phyloP scores from a whole-genome alignment of 2,888 invertebrate genomes.

The Gerris lacustris region DNA sequence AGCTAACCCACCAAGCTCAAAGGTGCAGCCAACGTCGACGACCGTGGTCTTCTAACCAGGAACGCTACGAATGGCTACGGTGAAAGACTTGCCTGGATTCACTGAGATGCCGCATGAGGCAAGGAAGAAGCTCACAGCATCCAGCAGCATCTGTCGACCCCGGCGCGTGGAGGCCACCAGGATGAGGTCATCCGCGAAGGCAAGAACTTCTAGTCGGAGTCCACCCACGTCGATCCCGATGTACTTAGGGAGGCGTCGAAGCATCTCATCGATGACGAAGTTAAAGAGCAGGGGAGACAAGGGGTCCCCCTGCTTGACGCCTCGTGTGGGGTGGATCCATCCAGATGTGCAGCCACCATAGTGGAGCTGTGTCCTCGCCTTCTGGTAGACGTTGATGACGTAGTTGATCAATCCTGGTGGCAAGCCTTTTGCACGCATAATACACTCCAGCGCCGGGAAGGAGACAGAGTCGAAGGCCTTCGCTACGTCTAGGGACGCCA shows the following conservation, averaged over 20 bases:
- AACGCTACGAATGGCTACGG: conserved; percentile 31
- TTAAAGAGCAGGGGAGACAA: conserved; percentile 36
- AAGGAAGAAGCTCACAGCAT: neutral
- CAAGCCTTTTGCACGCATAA: conserved; percentile 34
- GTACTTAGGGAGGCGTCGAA: conserved; percentile 15
- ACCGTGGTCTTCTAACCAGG: conserved; percentile 30
- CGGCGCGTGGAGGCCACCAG: neutral
- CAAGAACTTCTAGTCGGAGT: conserved; percentile 31
- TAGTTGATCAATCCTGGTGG: conserved; percentile 33
- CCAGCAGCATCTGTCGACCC: conserved; percentile 1
- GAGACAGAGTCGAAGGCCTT: conserved; percentile 38
- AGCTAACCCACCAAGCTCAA: conserved; percentile 25
- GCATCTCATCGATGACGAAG: conserved; percentile 21
- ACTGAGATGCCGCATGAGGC: neutral
- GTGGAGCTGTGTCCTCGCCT: conserved; percentile 31
- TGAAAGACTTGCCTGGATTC: conserved; percentile 31
- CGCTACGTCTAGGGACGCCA: conserved; percentile 33
- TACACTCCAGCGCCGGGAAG: conserved; percentile 30
- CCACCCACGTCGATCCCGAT: conserved; percentile 12
- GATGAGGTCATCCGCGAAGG: conserved; percentile 31
- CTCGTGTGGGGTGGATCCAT: conserved; percentile 28
- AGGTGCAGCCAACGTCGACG: neutral
- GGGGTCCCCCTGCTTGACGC: conserved; percentile 38
- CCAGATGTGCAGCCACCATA: neutral
- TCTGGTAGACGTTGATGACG: conserved; percentile 33